phyloP scores from a whole-genome alignment of 2,888 invertebrate species.

The Tipula helvola region DNA sequence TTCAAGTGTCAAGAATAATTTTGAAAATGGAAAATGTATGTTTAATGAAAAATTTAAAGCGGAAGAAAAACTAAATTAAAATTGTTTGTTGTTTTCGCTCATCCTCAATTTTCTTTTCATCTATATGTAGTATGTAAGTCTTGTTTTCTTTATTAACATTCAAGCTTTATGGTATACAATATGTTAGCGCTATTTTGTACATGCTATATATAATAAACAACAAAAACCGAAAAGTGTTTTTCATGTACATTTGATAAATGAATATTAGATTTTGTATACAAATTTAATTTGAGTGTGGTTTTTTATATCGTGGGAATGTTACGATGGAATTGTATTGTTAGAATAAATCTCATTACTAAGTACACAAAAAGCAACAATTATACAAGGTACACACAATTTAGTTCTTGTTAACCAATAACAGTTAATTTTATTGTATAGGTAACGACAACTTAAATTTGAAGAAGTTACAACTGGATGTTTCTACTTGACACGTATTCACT shows the following conservation, averaged over 20 bases:
- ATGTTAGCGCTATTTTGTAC: neutral
- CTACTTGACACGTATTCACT: neutral
- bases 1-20: neutral
- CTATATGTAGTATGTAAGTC: neutral
- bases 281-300: neutral
- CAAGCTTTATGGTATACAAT: neutral
- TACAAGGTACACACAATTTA: neutral
- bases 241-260: neutral
- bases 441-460: neutral
- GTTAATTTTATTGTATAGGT: no score
- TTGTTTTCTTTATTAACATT: no score
- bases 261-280: neutral
- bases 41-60: neutral
- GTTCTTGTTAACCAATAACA: neutral
- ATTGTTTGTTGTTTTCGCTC: neutral
- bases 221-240: neutral
- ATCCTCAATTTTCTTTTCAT: neutral
- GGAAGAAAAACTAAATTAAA: neutral
- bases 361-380: neutral
- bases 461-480: neutral
- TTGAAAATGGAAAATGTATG: neutral
- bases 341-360: neutral
- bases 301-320: neutral
- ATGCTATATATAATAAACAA: neutral
- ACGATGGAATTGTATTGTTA: neutral